phyloP scores from a whole-genome alignment of 2,888 invertebrate genomes.

The Microplitis manilae region DNA sequence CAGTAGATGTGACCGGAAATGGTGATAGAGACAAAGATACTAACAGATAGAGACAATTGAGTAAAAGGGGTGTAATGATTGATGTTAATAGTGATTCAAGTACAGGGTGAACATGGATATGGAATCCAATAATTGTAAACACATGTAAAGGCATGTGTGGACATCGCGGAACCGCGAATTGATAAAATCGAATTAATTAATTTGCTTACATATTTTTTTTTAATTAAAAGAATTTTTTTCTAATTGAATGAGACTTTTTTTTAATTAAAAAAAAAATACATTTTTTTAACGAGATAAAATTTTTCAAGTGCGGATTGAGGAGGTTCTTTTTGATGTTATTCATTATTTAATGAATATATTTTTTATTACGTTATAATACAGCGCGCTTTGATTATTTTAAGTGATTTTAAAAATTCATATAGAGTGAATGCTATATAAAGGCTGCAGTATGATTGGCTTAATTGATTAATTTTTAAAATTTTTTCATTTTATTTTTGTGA shows the following conservation, averaged over 20 bases:
- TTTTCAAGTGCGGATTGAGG: not conserved
- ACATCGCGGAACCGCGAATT: conserved; percentile 51
- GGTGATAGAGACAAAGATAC: not conserved
- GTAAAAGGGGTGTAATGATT: no score
- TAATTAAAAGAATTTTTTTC: not conserved
- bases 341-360: not conserved
- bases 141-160: conserved; percentile 56
- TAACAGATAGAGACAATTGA: not conserved
- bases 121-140: conserved; percentile 28
- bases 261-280: not conserved
- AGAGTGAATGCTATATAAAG: not conserved
- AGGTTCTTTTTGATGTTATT: not conserved
- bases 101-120: not conserved
- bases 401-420: not conserved
- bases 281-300: not conserved
- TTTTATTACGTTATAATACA: not conserved
- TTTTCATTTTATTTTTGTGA: not conserved
- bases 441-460: not conserved
- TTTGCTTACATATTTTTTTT: not conserved
- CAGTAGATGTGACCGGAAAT: not conserved
- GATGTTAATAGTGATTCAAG: no score
- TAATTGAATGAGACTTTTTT: not conserved
- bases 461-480: not conserved
- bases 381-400: not conserved
- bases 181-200: no score